Conservation (phyloP, 2,888 invertebrate genomes). For the Drosophila vallismaia region DNA sequence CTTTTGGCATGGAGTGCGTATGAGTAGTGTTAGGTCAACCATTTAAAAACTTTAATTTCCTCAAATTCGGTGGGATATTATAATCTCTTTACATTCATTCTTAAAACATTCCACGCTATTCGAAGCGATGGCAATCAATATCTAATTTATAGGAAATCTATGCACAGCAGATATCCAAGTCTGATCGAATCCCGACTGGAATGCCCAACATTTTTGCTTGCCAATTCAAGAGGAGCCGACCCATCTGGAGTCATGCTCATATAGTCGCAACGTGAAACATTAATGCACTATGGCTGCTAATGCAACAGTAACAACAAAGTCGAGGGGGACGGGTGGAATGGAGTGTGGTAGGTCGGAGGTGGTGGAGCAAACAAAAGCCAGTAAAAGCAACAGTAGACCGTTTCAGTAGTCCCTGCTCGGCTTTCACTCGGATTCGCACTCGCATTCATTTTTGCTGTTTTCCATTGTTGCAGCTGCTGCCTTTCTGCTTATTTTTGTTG, state of each 20-base stretch:
- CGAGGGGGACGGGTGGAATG: background rate
- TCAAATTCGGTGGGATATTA: too few species aligned
- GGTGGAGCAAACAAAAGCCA: constrained; percentile 64
- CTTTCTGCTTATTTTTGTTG: constrained; percentile 55
- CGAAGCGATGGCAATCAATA: constrained; percentile 1
- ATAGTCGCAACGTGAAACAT: constrained; percentile 49
- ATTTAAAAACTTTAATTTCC: background rate
- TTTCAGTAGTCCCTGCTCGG: constrained; percentile 18
- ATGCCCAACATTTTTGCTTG: constrained; percentile 27
- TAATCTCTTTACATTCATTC: too few species aligned
- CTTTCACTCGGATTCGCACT: constrained; percentile 19
- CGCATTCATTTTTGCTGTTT: constrained; percentile 55
- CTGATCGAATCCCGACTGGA: constrained; percentile 21
- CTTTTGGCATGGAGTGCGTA: background rate
- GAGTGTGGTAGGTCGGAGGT: constrained; percentile 10
- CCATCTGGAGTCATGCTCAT: constrained; percentile 35
- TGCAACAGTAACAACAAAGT: constrained; percentile 49
- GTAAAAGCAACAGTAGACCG: constrained; percentile 64
- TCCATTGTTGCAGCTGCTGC: constrained; percentile 72
- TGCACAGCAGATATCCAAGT: constrained; percentile 9
- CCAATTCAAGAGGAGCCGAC: constrained; percentile 1
- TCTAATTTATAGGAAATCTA: constrained; percentile 10
- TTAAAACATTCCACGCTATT: too few species aligned
- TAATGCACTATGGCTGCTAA: constrained; percentile 68
- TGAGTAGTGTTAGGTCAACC: background rate